Conservation (phyloP, 35 echinoderm and acorn worm species). For the Heliocidaris erythrogramma region DNA sequence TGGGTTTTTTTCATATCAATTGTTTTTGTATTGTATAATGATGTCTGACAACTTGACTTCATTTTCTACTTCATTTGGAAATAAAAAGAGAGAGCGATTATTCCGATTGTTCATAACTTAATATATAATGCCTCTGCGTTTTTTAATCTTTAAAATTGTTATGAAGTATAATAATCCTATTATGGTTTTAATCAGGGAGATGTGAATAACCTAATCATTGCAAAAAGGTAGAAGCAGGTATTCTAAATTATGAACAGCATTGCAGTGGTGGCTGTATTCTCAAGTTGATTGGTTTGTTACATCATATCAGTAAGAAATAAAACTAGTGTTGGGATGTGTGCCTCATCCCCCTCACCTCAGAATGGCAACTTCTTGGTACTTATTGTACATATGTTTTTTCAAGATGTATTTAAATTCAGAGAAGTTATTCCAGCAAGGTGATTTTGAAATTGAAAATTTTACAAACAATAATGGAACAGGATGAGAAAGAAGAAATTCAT, state of each 20-base stretch:
- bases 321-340: too few relatives aligned
- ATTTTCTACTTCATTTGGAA: not conserved
- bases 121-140: not conserved
- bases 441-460: too few relatives aligned
- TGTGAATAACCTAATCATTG: not conserved
- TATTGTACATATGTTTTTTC: too few relatives aligned
- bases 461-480: too few relatives aligned
- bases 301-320: too few relatives aligned
- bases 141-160: not conserved
- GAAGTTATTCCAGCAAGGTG: too few relatives aligned
- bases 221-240: not conserved
- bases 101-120: not conserved
- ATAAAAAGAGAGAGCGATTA: not conserved
- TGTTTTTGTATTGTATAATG: too few relatives aligned
- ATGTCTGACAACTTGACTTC: not conserved
- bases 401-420: too few relatives aligned
- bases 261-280: not conserved
- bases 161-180: not conserved
- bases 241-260: not conserved
- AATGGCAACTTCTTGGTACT: too few relatives aligned
- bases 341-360: too few relatives aligned
- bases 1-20: not conserved
- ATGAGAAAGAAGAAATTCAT: too few relatives aligned
- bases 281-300: too few relatives aligned
- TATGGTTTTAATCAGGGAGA: not conserved